These are phyloP conservation scores for Salarias fasciatus DNA, from an alignment of 2,797 vertebrate species.

Conservation along the genomic window DNA sequence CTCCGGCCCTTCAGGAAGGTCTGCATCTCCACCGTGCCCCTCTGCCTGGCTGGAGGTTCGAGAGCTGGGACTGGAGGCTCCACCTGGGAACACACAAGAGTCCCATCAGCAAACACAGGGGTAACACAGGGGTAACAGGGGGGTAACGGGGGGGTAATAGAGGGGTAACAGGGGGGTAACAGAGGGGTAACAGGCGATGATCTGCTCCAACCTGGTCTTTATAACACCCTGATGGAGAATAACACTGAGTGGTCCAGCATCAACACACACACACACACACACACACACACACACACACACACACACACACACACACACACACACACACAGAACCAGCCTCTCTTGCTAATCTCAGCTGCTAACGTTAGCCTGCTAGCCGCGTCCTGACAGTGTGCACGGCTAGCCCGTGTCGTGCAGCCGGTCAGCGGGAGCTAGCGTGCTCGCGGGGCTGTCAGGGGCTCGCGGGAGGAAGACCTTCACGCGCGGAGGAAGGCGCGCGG, in stretches of 20 bases:
- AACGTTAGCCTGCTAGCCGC: slow-evolving; percentile 72
- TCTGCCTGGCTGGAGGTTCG: slow-evolving; percentile 38
- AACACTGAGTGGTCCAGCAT: slow-evolving; percentile 38
- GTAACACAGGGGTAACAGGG: too few relatives aligned
- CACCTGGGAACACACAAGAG: slow-evolving; percentile 44
- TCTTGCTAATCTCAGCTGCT: slow-evolving; percentile 63
- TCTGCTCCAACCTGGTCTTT: too few relatives aligned
- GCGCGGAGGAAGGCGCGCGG: too few relatives aligned
- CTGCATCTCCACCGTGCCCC: slow-evolving; percentile 86
- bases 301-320: slow-evolving; percentile 25
- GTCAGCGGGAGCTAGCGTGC: slow-evolving; percentile 36
- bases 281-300: slow-evolving; percentile 21
- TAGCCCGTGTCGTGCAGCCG: slow-evolving; percentile 50
- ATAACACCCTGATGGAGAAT: too few relatives aligned
- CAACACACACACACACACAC: slow-evolving; percentile 21
- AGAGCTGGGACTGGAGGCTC: slow-evolving; percentile 44
- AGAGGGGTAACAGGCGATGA: too few relatives aligned
- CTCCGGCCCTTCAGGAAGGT: slow-evolving; percentile 95
- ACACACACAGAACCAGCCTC: slow-evolving; percentile 5
- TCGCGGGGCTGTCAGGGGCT: not conserved
- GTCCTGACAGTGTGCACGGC: slow-evolving; percentile 43
- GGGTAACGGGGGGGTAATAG: too few relatives aligned
- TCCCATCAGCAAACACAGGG: too few relatives aligned
- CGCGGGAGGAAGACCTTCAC: not conserved
- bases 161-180: too few relatives aligned